A percentile compares a stretch with the other conserved stretches of the same genome.
Evolutionary conservation across 2,888 invertebrate species (phyloP).

Genomic region (Temnothorax ravouxi): DNA sequence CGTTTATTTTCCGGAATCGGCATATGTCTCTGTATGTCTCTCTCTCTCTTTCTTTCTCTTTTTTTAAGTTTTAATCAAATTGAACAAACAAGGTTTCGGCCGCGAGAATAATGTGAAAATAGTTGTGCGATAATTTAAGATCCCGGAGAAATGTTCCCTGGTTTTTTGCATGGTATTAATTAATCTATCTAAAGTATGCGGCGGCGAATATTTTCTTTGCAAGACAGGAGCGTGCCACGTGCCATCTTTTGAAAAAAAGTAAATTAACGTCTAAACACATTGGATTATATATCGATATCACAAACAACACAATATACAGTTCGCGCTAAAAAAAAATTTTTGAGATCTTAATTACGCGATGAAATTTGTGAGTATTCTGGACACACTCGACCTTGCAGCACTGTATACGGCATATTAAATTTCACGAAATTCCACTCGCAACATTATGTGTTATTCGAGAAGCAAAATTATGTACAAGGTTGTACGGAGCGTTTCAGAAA

Average conservation of each 20-base stretch:
- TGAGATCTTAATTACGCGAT: not conserved
- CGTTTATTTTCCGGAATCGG: slow-evolving; percentile 33
- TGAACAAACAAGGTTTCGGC: slow-evolving; percentile 4
- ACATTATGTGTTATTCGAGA: slow-evolving; percentile 62
- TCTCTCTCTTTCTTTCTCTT: slow-evolving; percentile 1
- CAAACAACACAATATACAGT: slow-evolving; percentile 4
- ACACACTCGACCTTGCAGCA: not conserved
- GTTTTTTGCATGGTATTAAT: slow-evolving; percentile 38
- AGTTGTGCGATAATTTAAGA: slow-evolving; percentile 34
- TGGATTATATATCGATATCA: not conserved
- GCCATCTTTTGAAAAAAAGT: not conserved
- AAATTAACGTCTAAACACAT: not conserved
- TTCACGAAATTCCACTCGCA: slow-evolving; percentile 56
- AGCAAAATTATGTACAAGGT: slow-evolving; percentile 74
- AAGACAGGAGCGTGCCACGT: not conserved
- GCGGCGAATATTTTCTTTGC: slow-evolving; percentile 11
- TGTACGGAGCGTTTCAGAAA: slow-evolving; percentile 49
- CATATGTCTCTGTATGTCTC: not conserved
- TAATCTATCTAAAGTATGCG: slow-evolving; percentile 38
- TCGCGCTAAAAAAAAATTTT: not conserved
- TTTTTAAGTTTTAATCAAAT: slow-evolving; percentile 20
- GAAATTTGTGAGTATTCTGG: slow-evolving; percentile 11
- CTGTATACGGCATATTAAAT: not conserved
- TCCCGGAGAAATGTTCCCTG: not conserved
- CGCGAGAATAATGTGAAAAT: slow-evolving; percentile 21